Percentiles rank a stretch among this genome's conserved stretches.
Evolutionary conservation across 1,140 invertebrate genomes (phyloP).

Genomic region (Procambarus virginalis): DNA sequence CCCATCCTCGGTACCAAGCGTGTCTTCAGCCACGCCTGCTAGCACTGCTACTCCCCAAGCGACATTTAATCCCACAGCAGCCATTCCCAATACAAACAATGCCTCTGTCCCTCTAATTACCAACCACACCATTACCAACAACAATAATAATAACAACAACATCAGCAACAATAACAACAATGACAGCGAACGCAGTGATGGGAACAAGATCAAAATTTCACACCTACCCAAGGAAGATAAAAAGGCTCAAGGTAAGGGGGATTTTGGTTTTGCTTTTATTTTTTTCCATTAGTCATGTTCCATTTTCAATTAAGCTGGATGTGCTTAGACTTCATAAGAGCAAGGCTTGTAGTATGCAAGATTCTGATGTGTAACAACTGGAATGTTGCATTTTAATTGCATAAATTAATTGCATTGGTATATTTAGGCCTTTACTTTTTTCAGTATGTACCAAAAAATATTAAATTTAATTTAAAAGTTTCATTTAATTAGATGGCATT

Average conservation of each 20-base stretch:
- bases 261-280: constrained; percentile 3
- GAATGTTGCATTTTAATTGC: too few species aligned
- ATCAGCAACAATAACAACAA: constrained; percentile 48
- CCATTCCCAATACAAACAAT: neutral
- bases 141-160: neutral
- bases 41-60: neutral
- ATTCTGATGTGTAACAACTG: too few species aligned
- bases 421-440: too few species aligned
- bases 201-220: constrained; percentile 27
- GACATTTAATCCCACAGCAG: constrained; percentile 3
- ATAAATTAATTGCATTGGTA: too few species aligned
- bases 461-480: too few species aligned
- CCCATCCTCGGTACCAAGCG: neutral
- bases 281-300: too few species aligned
- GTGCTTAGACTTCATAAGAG: too few species aligned
- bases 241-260: constrained; percentile 25
- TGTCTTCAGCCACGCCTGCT: neutral
- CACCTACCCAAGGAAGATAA: constrained; percentile 44
- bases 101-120: neutral
- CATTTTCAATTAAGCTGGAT: too few species aligned
- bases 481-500: too few species aligned
- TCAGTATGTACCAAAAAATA: too few species aligned
- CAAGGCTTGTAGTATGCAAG: too few species aligned
- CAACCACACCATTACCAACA: neutral
- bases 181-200: constrained; percentile 38